A percentile compares a stretch with the other conserved stretches of the same genome.
phyloP scores from a whole-genome alignment of 2,888 invertebrate species.

The Palloptera scutellata region DNA sequence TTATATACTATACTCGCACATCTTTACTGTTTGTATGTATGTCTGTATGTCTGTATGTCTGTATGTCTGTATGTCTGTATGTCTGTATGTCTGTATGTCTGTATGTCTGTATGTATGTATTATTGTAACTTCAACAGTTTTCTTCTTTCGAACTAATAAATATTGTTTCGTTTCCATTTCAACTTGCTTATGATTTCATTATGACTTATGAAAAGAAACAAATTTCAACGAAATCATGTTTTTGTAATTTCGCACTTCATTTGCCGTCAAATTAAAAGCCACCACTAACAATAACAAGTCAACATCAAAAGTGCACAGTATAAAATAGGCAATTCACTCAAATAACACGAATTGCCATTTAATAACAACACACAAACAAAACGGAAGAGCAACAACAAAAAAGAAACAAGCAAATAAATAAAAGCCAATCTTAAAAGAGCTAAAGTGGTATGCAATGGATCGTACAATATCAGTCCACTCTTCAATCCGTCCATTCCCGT shows the following conservation, averaged over 20 bases:
- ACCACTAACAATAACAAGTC: constrained; percentile 1
- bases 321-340: neutral
- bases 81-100: neutral
- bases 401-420: constrained; percentile 9
- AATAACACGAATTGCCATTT: constrained; percentile 6
- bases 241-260: constrained; percentile 39
- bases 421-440: neutral
- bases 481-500: neutral
- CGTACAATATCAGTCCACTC: neutral
- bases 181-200: neutral
- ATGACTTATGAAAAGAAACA: neutral
- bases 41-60: neutral
- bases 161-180: neutral
- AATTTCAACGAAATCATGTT: constrained; percentile 17
- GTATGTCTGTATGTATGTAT: constrained; percentile 6
- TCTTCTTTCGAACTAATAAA: neutral
- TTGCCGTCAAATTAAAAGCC: constrained; percentile 38
- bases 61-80: too few species aligned
- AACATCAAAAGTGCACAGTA: neutral
- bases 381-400: constrained; percentile 1
- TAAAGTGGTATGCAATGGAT: neutral
- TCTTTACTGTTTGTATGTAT: neutral
- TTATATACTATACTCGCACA: neutral
- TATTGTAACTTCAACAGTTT: neutral
- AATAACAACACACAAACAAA: constrained; percentile 11